Conservation (phyloP, 30 jellyfish, hydroid and myxozoan species). For the Aurelia coerulea region DNA sequence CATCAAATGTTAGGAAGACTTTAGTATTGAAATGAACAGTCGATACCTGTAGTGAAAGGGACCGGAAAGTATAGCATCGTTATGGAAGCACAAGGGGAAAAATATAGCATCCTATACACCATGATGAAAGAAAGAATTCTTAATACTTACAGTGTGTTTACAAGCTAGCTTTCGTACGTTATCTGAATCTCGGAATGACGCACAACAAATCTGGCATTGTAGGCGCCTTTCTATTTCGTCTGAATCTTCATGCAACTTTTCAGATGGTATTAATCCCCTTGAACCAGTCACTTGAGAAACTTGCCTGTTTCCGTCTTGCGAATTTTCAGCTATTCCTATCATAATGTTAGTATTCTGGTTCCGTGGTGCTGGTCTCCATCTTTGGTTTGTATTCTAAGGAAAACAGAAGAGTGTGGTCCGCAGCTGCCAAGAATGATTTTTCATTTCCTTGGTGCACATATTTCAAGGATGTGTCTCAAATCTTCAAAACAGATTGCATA, state of each 20-base stretch:
- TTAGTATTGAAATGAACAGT: too few species aligned
- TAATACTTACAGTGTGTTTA: slow-evolving; percentile 40
- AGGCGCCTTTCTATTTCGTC: slow-evolving; percentile 6
- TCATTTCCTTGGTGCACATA: too few species aligned
- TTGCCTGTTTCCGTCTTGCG: slow-evolving; percentile 20
- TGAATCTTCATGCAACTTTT: slow-evolving; percentile 15
- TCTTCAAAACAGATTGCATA: too few species aligned
- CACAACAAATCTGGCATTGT: slow-evolving; percentile 41
- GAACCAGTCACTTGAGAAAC: too few species aligned
- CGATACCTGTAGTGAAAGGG: too few species aligned
- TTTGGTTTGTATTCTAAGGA: slow-evolving; percentile 50
- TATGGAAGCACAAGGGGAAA: neutral
- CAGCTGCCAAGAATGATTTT: too few species aligned
- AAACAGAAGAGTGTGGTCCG: neutral
- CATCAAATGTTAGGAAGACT: too few species aligned
- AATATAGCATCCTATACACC: neutral
- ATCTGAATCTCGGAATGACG: slow-evolving; percentile 25
- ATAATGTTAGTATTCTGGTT: neutral
- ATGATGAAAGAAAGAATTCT: neutral
- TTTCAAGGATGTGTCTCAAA: too few species aligned
- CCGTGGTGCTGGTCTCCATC: slow-evolving; percentile 68
- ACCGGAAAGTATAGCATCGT: too few species aligned
- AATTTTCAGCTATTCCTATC: slow-evolving; percentile 13
- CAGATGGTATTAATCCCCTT: neutral
- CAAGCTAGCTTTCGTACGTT: slow-evolving; percentile 56